phyloP scores from a whole-genome alignment of 2,113 vertebrate species.

The Aramus guarauna region DNA sequence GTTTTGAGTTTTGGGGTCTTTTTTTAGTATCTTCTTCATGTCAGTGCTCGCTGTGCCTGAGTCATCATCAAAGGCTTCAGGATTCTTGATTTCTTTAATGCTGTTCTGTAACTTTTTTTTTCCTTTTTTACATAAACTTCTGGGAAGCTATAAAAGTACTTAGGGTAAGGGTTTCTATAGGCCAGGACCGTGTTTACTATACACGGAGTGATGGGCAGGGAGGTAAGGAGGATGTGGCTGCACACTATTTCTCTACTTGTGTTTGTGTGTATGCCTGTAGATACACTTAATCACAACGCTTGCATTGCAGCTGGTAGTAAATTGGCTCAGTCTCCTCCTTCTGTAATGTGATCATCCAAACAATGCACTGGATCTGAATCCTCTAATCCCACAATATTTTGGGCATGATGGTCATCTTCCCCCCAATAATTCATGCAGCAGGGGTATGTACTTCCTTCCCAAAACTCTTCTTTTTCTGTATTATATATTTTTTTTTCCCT shows the following conservation, averaged over 20 bases:
- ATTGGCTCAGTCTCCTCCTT: neutral
- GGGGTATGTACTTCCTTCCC: neutral
- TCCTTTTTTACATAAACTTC: neutral
- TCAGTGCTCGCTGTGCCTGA: neutral
- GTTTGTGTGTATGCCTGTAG: neutral
- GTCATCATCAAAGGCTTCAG: neutral
- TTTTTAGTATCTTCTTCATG: neutral
- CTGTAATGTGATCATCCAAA: neutral
- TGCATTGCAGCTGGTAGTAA: neutral
- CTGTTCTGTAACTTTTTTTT: neutral
- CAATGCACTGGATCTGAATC: neutral
- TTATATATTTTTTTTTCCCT: neutral
- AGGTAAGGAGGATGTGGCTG: neutral
- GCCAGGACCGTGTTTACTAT: neutral
- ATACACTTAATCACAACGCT: neutral
- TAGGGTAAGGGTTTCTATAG: neutral
- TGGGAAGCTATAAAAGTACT: neutral
- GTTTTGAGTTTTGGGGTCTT: neutral
- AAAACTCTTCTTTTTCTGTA: neutral
- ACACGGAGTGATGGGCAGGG: neutral
- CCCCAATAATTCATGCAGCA: neutral
- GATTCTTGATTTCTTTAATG: neutral
- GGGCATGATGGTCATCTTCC: neutral
- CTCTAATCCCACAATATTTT: neutral
- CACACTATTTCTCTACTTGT: neutral